These are phyloP conservation scores for Baccha elongata DNA, from an alignment of 2,888 invertebrate genomes.

Conservation along the genomic window DNA sequence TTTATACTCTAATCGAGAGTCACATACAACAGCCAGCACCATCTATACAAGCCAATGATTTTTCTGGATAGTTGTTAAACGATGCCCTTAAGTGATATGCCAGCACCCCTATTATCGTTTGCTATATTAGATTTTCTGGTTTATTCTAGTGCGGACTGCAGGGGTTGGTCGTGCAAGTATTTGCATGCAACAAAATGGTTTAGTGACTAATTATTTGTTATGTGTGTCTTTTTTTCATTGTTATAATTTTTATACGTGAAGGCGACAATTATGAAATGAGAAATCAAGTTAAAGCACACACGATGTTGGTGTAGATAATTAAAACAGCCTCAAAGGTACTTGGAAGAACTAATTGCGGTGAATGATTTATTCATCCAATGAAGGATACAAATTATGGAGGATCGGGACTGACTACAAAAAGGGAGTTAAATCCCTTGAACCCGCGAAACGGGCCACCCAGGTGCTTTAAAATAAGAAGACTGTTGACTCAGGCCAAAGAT, in stretches of 20 bases:
- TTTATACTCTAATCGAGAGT: conserved; percentile 3
- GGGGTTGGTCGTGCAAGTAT: conserved; percentile 43
- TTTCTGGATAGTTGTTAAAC: conserved; percentile 22
- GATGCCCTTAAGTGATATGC: conserved; percentile 66
- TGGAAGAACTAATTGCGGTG: conserved; percentile 7
- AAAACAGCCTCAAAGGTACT: not conserved
- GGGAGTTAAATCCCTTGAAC: too few relatives aligned
- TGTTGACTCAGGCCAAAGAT: too few relatives aligned
- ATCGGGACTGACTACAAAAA: too few relatives aligned
- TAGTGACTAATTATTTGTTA: conserved; percentile 58
- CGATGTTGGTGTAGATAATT: not conserved
- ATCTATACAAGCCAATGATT: conserved; percentile 7
- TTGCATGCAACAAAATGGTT: conserved; percentile 51
- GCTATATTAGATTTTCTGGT: conserved; percentile 40
- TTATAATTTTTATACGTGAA: not conserved
- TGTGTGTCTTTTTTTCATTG: not conserved
- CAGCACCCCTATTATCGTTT: conserved; percentile 52
- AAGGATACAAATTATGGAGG: too few relatives aligned
- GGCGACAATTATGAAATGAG: conserved; percentile 1
- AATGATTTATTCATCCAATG: not conserved
- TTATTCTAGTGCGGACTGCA: conserved; percentile 9
- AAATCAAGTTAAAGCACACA: not conserved
- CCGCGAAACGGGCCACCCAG: too few relatives aligned
- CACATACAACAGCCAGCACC: not conserved
- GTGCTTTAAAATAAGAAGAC: too few relatives aligned